Conservation (phyloP, 2,888 invertebrate genomes). For the Aromia moschata region DNA sequence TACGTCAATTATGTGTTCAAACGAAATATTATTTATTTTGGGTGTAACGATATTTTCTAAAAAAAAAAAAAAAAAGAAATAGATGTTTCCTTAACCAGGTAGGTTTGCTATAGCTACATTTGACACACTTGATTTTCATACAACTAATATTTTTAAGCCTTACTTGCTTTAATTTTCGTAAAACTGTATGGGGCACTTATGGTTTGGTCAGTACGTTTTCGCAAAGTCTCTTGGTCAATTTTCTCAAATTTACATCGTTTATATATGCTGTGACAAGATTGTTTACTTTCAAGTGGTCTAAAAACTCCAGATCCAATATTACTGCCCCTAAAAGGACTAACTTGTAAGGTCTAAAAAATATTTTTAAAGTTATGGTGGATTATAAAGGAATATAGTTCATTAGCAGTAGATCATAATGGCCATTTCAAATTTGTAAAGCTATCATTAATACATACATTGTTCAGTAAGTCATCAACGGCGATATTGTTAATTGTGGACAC, state of each 20-base stretch:
- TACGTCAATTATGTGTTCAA: slow-evolving; percentile 46
- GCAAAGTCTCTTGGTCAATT: slow-evolving; percentile 48
- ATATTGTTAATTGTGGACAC: slow-evolving; percentile 42
- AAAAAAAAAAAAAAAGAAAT: too few species aligned
- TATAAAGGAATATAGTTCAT: too few species aligned
- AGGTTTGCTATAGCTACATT: too few species aligned
- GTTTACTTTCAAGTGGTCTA: slow-evolving; percentile 44
- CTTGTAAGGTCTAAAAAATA: too few species aligned
- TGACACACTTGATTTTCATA: too few species aligned
- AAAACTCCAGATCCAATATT: slow-evolving; percentile 47
- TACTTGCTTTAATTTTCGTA: slow-evolving; percentile 51
- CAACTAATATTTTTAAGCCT: too few species aligned
- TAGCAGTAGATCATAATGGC: too few species aligned
- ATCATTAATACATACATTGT: slow-evolving; percentile 44
- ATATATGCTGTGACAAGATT: slow-evolving; percentile 47
- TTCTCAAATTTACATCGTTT: slow-evolving; percentile 51
- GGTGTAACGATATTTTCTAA: slow-evolving; percentile 45
- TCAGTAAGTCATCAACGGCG: slow-evolving; percentile 40
- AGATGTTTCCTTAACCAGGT: too few species aligned
- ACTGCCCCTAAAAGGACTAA: slow-evolving; percentile 41
- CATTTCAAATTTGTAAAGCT: too few species aligned
- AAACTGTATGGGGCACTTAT: slow-evolving; percentile 50
- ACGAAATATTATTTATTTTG: slow-evolving; percentile 46
- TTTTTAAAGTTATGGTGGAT: too few species aligned
- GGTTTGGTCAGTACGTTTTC: slow-evolving; percentile 49